Evolutionary conservation across 2,797 vertebrate genomes (phyloP), one percentile per base, ranked within the genome.

Genomic region (Sarcoramphus papa): DNA sequence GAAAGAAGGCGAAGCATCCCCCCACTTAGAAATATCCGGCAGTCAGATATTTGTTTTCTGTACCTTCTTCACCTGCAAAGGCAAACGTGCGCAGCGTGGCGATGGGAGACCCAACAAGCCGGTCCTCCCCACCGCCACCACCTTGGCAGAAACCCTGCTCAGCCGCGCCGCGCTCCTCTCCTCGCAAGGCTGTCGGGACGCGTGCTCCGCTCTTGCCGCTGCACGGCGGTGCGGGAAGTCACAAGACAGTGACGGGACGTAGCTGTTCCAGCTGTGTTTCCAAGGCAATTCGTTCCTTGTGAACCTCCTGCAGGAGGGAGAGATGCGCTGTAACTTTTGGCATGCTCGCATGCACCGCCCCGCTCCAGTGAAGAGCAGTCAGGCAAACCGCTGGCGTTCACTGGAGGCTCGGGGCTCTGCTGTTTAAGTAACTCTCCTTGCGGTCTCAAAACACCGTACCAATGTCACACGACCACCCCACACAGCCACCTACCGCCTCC

Each of bases 211-310:
- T 92, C 48, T 45, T 53, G 48, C 83, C 17, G 57, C 30, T 84
- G 81, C 70, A 65, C 0, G 2, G 53, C 2, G 0, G 0, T 2
- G 64, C 0, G 0, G 85, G 90, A 35, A n/a, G 94, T 99, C 98
- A 99, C 91, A 98, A 97, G 15, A 98, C 98, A 3, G 99, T 97
- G 94, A 99, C 96, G 18, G 99, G 99, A 67, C 99, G 99, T 54
- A 99, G 98, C 69, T 98, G 98, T 80, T 99, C 99, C 98, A 99
- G 97, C 97, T 99, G 99, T 5, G 98, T 98, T 98, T 99, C 99
- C 98, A 99, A 96, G 80, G 99, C 98, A 97, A 99, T 98, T 88
- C 99, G 98, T 90, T 99, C 99, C 95, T 99, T 98, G 97, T 99
- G 99, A 95, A 99, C 99, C 92, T 99, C 99, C 99, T 99, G 97